These are phyloP conservation scores for Esperia sulphurella DNA, from an alignment of 2,888 invertebrate genomes.

Conservation along the genomic window DNA sequence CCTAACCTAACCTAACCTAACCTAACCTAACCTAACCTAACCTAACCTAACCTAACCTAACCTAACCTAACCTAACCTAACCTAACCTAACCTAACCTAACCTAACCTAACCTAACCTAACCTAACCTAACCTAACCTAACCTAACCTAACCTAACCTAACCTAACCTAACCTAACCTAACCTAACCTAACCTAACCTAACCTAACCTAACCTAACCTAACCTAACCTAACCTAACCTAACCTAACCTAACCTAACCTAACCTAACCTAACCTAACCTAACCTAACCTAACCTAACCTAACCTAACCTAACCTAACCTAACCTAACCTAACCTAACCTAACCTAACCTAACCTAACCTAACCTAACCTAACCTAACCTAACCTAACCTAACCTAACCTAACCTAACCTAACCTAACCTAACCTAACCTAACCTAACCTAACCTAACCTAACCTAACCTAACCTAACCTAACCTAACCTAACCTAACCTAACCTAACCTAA, in stretches of 20 bases:
- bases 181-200: conserved; percentile 13
- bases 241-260: conserved; percentile 8
- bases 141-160: conserved; percentile 12
- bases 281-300: conserved; percentile 9
- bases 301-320: conserved; percentile 10
- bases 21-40: conserved; percentile 8
- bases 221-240: conserved; percentile 9
- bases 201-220: conserved; percentile 12
- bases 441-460: conserved; percentile 11
- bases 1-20: no score
- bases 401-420: conserved; percentile 10
- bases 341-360: conserved; percentile 7
- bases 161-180: conserved; percentile 12
- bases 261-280: conserved; percentile 9
- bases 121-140: conserved; percentile 12
- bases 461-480: conserved; percentile 9
- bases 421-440: conserved; percentile 10
- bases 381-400: conserved; percentile 12
- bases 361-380: conserved; percentile 11
- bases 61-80: conserved; percentile 14
- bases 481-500: conserved; percentile 6
- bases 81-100: conserved; percentile 14
- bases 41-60: conserved; percentile 10
- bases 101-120: conserved; percentile 14
- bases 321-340: conserved; percentile 9